Evolutionary conservation across 1,140 invertebrate genomes (phyloP), one percentile per base, ranked within the genome.

Genomic region (Heliconius hewitsoni): DNA sequence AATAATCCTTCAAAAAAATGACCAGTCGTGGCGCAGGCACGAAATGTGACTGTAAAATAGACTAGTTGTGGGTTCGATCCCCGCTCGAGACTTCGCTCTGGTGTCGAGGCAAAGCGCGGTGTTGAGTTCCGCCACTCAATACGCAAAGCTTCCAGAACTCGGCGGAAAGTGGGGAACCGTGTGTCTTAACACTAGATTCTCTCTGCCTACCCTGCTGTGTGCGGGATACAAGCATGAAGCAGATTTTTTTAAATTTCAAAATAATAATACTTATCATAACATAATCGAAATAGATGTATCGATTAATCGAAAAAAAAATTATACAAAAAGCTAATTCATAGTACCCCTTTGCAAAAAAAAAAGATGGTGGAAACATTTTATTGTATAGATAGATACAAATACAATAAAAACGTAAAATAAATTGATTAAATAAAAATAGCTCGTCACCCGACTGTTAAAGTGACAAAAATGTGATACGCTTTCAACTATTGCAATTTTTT

Each of bases 391-490:
- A 46, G 42, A 46, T 30, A 66, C 27, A 34, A 34, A 34, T 66
- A 66, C 8, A 19, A 66, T 27, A 66, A 66, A 30, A 66, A 66
- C 23, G 60, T 66, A 30, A 13, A 27, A 66, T 66, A 66, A 66
- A 66, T 66, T 27, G 60, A 66, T 66, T 27, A 66, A 66, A 66
- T 66, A 27, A 66, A 66, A 66, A 66, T 30, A 66, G 4, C 27
- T 30, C 60, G 60, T 66, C 60, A 66, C 27, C 60, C 60, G 16
- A 66, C 13, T 66, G 23, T 66, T 66, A 30, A 66, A 66, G 60
- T 66, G 60, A 27, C 60, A 66, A 66, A 66, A 30, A 66, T 66
- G 60, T 30, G 60, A 30, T 66, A 66, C 60, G 23, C 60, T 66
- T 66, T 66, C 8, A 66, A 16, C 60, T 30, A 66, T 66, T 30